phyloP scores from a whole-genome alignment of 35 echinoderm and acorn worm genomes.

The Hemicentrotus pulcherrimus region DNA sequence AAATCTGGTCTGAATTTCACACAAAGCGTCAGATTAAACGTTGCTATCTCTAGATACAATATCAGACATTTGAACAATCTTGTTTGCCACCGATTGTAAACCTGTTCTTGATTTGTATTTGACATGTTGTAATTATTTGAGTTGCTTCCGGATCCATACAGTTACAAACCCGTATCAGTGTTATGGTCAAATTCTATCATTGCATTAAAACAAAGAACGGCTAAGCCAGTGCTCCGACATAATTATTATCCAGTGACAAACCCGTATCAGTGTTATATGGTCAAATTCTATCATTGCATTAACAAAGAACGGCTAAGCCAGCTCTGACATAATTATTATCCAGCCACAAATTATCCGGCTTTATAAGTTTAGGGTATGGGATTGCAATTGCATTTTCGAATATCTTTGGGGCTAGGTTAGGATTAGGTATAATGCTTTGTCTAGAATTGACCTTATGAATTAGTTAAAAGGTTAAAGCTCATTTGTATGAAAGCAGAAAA shows the following conservation, averaged over 20 bases:
- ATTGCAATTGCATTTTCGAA: no score
- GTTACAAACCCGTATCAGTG: background rate
- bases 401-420: no score
- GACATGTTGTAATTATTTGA: background rate
- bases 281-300: background rate
- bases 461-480: no score
- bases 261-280: background rate
- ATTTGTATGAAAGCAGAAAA: no score
- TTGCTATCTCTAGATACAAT: background rate
- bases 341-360: no score
- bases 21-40: background rate
- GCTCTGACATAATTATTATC: no score
- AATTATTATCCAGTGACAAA: background rate
- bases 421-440: no score
- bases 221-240: no score
- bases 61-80: background rate
- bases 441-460: no score
- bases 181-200: background rate
- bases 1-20: conserved; percentile 12
- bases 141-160: background rate
- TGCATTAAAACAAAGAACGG: background rate
- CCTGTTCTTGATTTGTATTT: background rate
- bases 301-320: background rate
- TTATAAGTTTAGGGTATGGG: no score
- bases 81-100: background rate